Evolutionary conservation across 2,888 invertebrate genomes (phyloP).

Genomic region (Sphinx pinastri): DNA sequence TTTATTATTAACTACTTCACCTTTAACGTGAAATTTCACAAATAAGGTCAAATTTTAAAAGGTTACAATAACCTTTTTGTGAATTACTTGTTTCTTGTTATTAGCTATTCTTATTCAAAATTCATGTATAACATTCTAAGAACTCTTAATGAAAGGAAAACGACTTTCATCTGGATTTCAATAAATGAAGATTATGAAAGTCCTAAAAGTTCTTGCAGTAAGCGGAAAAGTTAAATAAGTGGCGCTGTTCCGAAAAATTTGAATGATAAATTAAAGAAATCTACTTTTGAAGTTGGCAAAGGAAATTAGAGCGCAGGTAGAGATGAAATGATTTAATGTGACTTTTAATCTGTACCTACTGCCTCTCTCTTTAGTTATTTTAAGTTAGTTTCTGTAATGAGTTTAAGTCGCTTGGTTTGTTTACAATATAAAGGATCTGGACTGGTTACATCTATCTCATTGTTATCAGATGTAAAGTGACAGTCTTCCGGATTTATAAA

Average conservation of each 20-base stretch:
- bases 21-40: no score
- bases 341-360: background rate
- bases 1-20: no score
- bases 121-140: background rate
- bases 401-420: no score
- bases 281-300: constrained; percentile 31
- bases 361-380: background rate
- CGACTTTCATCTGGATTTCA: constrained; percentile 33
- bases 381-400: no score
- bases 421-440: no score
- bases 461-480: no score
- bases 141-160: constrained; percentile 6
- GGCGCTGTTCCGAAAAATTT: constrained; percentile 40
- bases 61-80: no score
- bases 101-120: background rate
- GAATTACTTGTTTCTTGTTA: no score
- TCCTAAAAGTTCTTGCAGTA: constrained; percentile 33
- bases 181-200: constrained; percentile 34
- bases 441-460: no score
- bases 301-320: background rate
- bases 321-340: constrained; percentile 17
- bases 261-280: constrained; percentile 46
- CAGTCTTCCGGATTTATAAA: no score
- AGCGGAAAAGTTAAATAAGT: constrained; percentile 48
- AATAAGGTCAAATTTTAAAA: no score